phyloP scores from a whole-genome alignment of 2,888 invertebrate genomes.

The Fissipunctia ypsillon region DNA sequence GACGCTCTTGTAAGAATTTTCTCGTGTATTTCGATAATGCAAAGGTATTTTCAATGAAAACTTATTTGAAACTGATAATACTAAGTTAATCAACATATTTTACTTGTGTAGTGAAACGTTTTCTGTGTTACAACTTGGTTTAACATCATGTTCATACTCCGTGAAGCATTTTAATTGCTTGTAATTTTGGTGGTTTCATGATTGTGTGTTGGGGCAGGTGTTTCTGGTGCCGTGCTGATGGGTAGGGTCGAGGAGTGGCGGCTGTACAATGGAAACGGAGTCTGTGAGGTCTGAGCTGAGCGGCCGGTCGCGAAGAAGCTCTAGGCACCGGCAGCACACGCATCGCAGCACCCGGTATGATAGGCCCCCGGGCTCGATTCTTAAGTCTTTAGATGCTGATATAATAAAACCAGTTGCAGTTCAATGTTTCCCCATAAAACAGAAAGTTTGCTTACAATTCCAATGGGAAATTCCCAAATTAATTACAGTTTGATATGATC shows the following conservation, averaged over 20 bases:
- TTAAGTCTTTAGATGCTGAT: slow-evolving; percentile 7
- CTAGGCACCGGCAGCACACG: slow-evolving; percentile 91
- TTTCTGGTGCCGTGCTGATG: slow-evolving; percentile 79
- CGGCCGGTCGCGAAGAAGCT: slow-evolving; percentile 94
- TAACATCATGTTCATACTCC: slow-evolving; percentile 75
- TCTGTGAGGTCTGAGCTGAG: slow-evolving; percentile 98
- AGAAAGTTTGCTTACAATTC: neutral
- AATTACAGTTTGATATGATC: slow-evolving; percentile 48
- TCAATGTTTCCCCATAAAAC: slow-evolving; percentile 7
- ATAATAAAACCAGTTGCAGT: neutral
- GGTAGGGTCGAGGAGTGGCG: slow-evolving; percentile 74
- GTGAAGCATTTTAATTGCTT: slow-evolving; percentile 87
- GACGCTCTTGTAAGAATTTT: slow-evolving; percentile 82
- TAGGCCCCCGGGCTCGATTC: slow-evolving; percentile 65
- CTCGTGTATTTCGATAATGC: slow-evolving; percentile 78
- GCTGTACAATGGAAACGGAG: slow-evolving; percentile 96
- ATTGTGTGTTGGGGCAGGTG: slow-evolving; percentile 78
- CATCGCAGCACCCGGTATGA: slow-evolving; percentile 92
- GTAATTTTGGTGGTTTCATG: slow-evolving; percentile 78
- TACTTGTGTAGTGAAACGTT: slow-evolving; percentile 42
- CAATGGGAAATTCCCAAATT: slow-evolving; percentile 48
- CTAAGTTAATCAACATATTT: slow-evolving; percentile 40
- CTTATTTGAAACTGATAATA: slow-evolving; percentile 38
- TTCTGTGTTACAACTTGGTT: slow-evolving; percentile 69
- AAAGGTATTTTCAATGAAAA: slow-evolving; percentile 75